Conservation (phyloP, 2,797 vertebrate genomes). For the Iguana delicatissima region DNA sequence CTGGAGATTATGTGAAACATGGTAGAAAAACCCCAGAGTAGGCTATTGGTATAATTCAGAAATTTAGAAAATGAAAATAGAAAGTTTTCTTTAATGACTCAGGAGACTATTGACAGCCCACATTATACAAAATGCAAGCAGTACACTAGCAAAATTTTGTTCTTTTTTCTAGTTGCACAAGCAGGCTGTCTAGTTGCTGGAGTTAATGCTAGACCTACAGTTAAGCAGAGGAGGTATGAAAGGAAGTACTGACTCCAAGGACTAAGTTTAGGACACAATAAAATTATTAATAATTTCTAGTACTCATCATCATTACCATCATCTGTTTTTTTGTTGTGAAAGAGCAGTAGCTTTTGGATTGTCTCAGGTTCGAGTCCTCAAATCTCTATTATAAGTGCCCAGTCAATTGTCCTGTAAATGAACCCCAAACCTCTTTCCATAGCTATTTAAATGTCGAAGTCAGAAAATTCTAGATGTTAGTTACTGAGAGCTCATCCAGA, state of each 20-base stretch:
- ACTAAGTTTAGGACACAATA: not conserved
- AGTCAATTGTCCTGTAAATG: not conserved
- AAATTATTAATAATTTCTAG: not conserved
- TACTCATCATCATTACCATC: not conserved
- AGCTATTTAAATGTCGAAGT: not conserved
- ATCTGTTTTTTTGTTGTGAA: not conserved
- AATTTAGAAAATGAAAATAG: not conserved
- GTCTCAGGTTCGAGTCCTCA: not conserved
- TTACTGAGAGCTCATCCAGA: not conserved
- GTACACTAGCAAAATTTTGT: too few relatives aligned
- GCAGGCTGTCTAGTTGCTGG: not conserved
- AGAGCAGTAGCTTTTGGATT: not conserved
- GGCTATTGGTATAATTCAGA: not conserved
- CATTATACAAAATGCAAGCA: too few relatives aligned
- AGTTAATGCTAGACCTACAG: not conserved
- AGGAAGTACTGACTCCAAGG: not conserved
- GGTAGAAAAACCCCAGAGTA: not conserved
- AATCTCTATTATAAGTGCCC: not conserved
- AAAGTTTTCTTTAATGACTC: not conserved
- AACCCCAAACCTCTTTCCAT: not conserved
- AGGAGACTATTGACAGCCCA: not conserved
- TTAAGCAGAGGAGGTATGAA: not conserved
- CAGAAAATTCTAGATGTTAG: not conserved
- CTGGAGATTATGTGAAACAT: not conserved
- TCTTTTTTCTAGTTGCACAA: too few relatives aligned